Evolutionary conservation across 2,113 vertebrate genomes (phyloP), one percentile per base, ranked within the genome.

Genomic region (Petrocephalus zakoni): DNA sequence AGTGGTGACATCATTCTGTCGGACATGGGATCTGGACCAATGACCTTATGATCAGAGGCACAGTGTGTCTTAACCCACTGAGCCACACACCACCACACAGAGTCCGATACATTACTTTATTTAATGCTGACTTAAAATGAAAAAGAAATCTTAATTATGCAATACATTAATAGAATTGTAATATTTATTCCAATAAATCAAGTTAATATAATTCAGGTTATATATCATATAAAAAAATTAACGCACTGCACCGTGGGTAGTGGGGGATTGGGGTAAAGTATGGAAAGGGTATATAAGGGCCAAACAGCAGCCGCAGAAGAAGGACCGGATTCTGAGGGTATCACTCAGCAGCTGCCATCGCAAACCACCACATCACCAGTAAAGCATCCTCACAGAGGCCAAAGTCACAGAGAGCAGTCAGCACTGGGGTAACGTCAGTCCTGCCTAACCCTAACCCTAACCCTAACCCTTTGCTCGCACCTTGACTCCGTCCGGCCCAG

Each of bases 401-500:
- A 72, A 34, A 17, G 68, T 34, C 68, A 0, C 72, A 42, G 29
- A 75, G 25, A 19, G 47, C n/a, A 55, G 29, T 37, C 2, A 13
- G 29, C 72, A 47, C 13, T 52, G 49, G 29, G 17, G 46, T n/a
- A 19, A 51, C 21, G 21, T 47, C 47, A 64, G 1, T 0, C 46
- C 10, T 22, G 42, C 42, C 42, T 42, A 42, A 3, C 42, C 42
- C 42, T 42, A 42, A 42, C 42, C 42, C 42, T 42, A 42, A 42
- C 42, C 42, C 3, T 1, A 42, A 42, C 42, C 49, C 21, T n/a
- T 83, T 34, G 29, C 90, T 42, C 95, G 92, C 89, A 96, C 98
- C 97, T 99, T 98, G 85, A 95, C 88, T 58, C 97, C 98, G 0
- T 99, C 97, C 0, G 95, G 95, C 85, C 98, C 98, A 0, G 90